Evolutionary conservation across 2,113 vertebrate species (phyloP).

Genomic region (Melanocharis versteri): DNA sequence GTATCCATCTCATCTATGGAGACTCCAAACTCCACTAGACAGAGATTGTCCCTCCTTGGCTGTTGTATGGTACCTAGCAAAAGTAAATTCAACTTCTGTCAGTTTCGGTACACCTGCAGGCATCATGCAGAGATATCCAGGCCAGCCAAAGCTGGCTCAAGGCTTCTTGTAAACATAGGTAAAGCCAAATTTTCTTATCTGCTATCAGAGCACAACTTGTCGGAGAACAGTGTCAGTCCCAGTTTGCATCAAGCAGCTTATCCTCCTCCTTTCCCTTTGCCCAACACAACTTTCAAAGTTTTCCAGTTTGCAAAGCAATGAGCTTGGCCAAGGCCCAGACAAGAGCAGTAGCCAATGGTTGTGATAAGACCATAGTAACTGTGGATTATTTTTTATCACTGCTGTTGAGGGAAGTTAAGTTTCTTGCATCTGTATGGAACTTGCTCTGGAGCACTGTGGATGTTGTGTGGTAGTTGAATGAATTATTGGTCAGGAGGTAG

Average conservation of each 20-base stretch:
- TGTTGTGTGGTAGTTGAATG: slow-evolving; percentile 52
- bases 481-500: slow-evolving; percentile 36
- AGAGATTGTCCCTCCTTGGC: neutral
- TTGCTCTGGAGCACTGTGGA: slow-evolving; percentile 60
- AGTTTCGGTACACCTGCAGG: neutral
- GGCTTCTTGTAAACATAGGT: neutral
- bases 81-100: neutral
- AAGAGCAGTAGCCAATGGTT: neutral
- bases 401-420: neutral
- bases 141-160: neutral
- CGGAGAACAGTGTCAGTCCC: neutral
- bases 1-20: neutral
- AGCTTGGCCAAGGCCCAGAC: neutral
- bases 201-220: neutral
- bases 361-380: neutral
- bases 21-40: neutral
- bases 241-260: neutral
- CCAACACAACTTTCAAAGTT: neutral
- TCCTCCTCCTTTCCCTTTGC: neutral
- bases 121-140: neutral
- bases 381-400: neutral
- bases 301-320: neutral
- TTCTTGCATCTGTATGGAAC: neutral
- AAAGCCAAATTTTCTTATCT: neutral
- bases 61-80: neutral